Evolutionary conservation across 1,140 invertebrate species (phyloP).

Genomic region (Wasmannia auropunctata): DNA sequence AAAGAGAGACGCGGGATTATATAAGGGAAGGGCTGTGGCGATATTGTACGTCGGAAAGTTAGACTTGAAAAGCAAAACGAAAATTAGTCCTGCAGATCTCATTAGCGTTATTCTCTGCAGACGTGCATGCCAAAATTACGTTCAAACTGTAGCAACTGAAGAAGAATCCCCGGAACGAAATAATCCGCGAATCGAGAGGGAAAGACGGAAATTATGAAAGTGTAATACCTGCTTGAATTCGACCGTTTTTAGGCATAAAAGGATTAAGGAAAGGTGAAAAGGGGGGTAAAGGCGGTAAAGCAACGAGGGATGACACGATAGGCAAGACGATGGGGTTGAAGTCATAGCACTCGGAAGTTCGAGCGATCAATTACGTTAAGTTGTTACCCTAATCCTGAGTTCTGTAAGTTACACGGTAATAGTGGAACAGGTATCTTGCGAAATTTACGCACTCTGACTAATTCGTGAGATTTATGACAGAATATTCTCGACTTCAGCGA

Average conservation of each 20-base stretch:
- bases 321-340: slow-evolving; percentile 20
- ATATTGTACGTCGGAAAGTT: slow-evolving; percentile 62
- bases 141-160: not conserved
- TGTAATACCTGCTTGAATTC: slow-evolving; percentile 11
- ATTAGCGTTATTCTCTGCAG: slow-evolving; percentile 44
- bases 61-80: slow-evolving; percentile 32
- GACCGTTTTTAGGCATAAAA: slow-evolving; percentile 28
- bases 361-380: slow-evolving; percentile 57
- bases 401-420: slow-evolving; percentile 28
- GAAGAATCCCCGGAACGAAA: slow-evolving; percentile 1
- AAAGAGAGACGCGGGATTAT: not conserved
- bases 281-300: not conserved
- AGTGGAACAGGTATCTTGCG: slow-evolving; percentile 13
- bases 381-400: slow-evolving; percentile 36
- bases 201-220: slow-evolving; percentile 25
- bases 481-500: slow-evolving; percentile 2
- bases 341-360: slow-evolving; percentile 33
- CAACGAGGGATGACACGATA: not conserved
- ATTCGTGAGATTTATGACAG: slow-evolving; percentile 29
- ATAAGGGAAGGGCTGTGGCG: slow-evolving; percentile 33
- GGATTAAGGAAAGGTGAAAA: slow-evolving; percentile 44
- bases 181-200: slow-evolving; percentile 39
- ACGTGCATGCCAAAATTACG: slow-evolving; percentile 43
- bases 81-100: slow-evolving; percentile 33
- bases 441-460: slow-evolving; percentile 30